Conservation (phyloP, 2,888 invertebrate genomes). For the Aricia artaxerxes region DNA sequence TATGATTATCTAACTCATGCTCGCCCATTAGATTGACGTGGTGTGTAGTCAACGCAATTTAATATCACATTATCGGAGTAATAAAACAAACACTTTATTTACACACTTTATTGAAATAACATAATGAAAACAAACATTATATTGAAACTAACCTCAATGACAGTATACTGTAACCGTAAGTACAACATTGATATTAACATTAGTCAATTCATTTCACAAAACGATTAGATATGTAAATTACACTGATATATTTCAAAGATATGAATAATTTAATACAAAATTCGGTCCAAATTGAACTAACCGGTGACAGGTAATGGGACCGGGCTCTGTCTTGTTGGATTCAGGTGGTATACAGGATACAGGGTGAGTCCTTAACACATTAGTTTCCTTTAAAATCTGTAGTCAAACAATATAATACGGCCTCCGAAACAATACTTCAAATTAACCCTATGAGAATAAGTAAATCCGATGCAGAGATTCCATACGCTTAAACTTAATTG, state of each 20-base stretch:
- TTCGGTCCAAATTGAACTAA: conserved; percentile 36
- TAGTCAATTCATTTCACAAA: conserved; percentile 74
- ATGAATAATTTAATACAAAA: conserved; percentile 55
- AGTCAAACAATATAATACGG: background rate
- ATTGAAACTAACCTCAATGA: conserved; percentile 71
- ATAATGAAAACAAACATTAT: conserved; percentile 78
- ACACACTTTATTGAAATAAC: conserved; percentile 81
- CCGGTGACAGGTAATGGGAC: conserved; percentile 21
- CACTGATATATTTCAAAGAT: conserved; percentile 71
- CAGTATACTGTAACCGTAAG: conserved; percentile 75
- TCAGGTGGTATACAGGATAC: background rate
- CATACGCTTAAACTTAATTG: background rate
- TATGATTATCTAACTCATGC: too few species aligned
- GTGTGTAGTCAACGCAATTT: background rate
- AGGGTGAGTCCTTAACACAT: background rate
- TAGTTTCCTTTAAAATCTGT: background rate
- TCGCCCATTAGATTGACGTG: too few species aligned
- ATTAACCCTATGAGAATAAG: background rate
- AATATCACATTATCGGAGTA: background rate
- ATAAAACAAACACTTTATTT: conserved; percentile 60
- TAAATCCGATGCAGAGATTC: conserved; percentile 14
- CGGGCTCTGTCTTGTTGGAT: conserved; percentile 24
- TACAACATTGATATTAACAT: conserved; percentile 77
- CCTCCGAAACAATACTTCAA: background rate
- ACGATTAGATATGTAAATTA: conserved; percentile 77